These are phyloP conservation scores for Cephalopachus bancanus DNA, from an alignment of 2,797 vertebrate species.

Conservation along the genomic window DNA sequence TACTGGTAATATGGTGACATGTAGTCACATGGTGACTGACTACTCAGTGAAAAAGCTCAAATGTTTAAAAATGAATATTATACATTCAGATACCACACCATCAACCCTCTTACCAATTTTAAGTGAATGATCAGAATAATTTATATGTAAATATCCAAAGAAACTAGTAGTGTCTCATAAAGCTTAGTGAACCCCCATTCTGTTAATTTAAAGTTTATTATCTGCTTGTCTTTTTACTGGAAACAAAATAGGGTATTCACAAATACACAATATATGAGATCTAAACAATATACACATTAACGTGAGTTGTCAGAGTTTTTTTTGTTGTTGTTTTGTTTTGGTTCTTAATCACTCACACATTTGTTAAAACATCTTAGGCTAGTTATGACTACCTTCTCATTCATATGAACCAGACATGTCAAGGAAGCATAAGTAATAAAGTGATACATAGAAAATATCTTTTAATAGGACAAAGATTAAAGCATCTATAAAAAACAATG, in stretches of 20 bases:
- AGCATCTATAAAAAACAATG: background rate
- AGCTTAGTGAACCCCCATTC: background rate
- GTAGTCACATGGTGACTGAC: background rate
- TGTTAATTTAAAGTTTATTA: background rate
- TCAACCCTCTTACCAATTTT: background rate
- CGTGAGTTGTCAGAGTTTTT: background rate
- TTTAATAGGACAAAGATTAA: slow-evolving; percentile 28
- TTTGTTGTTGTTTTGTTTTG: background rate
- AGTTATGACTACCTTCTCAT: background rate
- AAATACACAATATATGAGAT: background rate
- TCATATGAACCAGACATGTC: background rate
- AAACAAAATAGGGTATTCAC: background rate
- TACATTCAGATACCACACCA: background rate
- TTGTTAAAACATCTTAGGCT: background rate
- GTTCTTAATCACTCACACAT: background rate
- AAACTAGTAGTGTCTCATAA: background rate
- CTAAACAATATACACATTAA: background rate
- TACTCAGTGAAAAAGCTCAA: background rate
- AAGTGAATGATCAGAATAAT: background rate
- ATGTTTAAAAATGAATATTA: background rate
- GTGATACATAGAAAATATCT: background rate
- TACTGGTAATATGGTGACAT: slow-evolving; percentile 20
- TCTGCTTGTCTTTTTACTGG: background rate
- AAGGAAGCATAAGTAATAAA: background rate
- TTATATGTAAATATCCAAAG: background rate